Evolutionary conservation across 2,113 vertebrate species (phyloP), one percentile per base, ranked within the genome.

Genomic region (Neopipo cinnamomea): DNA sequence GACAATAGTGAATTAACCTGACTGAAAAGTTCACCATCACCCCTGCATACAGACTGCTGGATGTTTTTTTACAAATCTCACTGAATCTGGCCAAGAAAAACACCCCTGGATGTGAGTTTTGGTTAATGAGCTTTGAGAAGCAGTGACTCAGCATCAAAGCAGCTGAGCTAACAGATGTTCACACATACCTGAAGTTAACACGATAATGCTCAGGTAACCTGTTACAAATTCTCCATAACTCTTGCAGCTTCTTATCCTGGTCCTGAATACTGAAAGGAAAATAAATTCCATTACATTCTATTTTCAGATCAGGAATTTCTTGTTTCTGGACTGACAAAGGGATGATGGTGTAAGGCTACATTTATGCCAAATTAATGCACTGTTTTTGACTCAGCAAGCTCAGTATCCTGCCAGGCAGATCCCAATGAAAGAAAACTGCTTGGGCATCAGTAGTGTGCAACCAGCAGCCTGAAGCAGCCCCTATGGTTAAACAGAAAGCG

Each of bases 211-310:
- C 99, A 96, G 99, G 99, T 97, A 99, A 97, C 79, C 99, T 98
- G 98, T 99, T 99, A 96, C 99, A 99, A 22, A 98, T 99, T 70
- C 98, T 97, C 99, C 99, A 99, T 14, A 99, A 96, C n/a, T 99
- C 99, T 75, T 99, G 99, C 20, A 99, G 98, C 91, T 99, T 98
- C 97, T 99, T 99, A 96, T 99, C 99, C 94, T 98, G 98, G 96
- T 99, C 99, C 66, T 99, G 97, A 78, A 99, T 98, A 90, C 99
- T 99, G 95, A 17, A 93, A 72, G 52, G 61, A 77, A 24, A 96
- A 37, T 9, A 33, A 23, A 20, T 23, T 27, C 9, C n/a, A 18
- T 47, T 18, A 55, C 4, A 39, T 12, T 17, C 76, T 31, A 44
- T 8, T 65, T 49, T 24, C 44, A 72, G 22, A 67, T 59, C 46